Evolutionary conservation across 2,888 invertebrate genomes (phyloP).

Genomic region (Embidobia sp.): DNA sequence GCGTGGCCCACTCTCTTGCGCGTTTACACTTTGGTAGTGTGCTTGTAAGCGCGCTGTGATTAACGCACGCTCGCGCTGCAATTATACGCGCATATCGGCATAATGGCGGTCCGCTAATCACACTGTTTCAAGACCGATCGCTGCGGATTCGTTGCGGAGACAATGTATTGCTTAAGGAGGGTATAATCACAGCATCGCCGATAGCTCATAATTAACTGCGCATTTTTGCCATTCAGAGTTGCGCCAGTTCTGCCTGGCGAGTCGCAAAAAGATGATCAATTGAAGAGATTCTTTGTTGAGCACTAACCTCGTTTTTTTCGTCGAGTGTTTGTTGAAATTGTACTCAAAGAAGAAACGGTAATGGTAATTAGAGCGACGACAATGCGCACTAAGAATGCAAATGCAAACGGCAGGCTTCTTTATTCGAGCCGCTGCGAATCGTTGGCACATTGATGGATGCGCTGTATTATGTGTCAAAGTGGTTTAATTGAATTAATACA

Average conservation of each 20-base stretch:
- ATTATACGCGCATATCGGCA: constrained; percentile 51
- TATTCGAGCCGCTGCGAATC: no score
- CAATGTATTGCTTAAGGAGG: constrained; percentile 48
- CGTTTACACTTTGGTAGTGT: constrained; percentile 63
- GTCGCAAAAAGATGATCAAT: constrained; percentile 11
- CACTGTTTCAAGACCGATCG: constrained; percentile 59
- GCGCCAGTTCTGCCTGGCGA: constrained; percentile 4
- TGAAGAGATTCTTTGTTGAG: not conserved
- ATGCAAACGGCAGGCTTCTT: no score
- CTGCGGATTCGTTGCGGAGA: constrained; percentile 44
- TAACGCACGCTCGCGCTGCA: constrained; percentile 61
- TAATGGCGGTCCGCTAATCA: constrained; percentile 58
- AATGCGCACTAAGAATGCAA: no score
- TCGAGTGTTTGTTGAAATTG: not conserved
- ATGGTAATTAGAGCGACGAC: no score
- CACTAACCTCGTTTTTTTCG: not conserved
- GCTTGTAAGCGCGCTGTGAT: constrained; percentile 66
- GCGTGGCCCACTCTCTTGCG: constrained; percentile 41
- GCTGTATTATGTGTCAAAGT: not conserved
- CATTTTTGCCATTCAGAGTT: constrained; percentile 15
- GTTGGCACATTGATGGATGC: not conserved
- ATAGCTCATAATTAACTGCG: constrained; percentile 46
- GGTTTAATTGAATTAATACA: constrained; percentile 13
- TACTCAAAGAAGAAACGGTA: not conserved
- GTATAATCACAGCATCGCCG: constrained; percentile 37